phyloP scores from a whole-genome alignment of 2,113 vertebrate genomes.

The Turdus rufiventris region DNA sequence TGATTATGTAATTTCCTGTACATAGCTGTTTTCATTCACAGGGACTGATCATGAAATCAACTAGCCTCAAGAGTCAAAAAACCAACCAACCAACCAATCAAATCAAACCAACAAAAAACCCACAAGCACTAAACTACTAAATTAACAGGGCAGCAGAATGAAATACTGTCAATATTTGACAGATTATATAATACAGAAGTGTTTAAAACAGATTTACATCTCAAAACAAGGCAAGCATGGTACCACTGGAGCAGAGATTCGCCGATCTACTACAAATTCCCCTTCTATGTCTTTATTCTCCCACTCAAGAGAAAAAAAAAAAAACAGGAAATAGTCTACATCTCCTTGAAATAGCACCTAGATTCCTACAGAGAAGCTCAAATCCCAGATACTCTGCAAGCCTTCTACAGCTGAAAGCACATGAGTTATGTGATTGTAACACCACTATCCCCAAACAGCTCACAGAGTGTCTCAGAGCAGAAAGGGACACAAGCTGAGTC shows the following conservation, averaged over 20 bases:
- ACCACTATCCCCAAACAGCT: neutral
- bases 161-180: neutral
- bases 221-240: neutral
- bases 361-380: neutral
- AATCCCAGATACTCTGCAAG: neutral
- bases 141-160: neutral
- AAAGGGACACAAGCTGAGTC: neutral
- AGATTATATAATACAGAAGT: neutral
- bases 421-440: accelerated
- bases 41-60: neutral
- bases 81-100: accelerated
- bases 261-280: neutral
- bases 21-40: neutral
- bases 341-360: neutral
- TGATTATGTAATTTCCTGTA: neutral
- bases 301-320: neutral
- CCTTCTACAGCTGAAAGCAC: neutral
- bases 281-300: neutral
- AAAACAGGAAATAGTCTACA: accelerated
- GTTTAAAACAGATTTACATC: neutral
- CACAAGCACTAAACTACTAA: neutral
- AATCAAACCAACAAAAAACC: neutral
- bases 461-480: neutral
- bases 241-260: neutral
- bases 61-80: neutral